Evolutionary conservation across 2,888 invertebrate species (phyloP), one percentile per base, ranked within the genome.

Genomic region (Rotaria magnacalcarata): DNA sequence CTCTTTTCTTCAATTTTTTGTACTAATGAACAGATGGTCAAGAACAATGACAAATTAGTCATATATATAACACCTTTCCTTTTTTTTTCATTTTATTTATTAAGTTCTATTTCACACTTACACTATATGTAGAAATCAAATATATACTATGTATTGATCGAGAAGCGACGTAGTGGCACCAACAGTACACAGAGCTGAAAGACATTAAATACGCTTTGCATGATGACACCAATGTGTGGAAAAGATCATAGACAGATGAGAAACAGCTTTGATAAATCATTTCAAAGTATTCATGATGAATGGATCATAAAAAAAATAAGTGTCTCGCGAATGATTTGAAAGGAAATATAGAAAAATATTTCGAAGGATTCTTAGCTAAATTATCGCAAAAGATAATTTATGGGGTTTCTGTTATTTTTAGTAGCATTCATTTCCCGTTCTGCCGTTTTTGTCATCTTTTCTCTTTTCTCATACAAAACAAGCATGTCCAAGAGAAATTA

Each of bases 141-240:
- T 56, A 56, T 24, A 24, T 24, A 8, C 24, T 27, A 27, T 60
- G n/a, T 27, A 24, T 27, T 27, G n/a, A 24, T n/a, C 4, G 10
- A 60, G 10, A 27, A 19, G 11, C 19, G n/a, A 11, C 11, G 11
- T 60, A 24, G 58, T 60, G 58, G 58, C 58, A 14, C 58, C 58
- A 60, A 60, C 58, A 60, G 58, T 60, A 24, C n/a, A 60, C 58
- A 60, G n/a, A 27, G n/a, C 58, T 27, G 58, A 60, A 60, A 60
- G 27, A 27, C 58, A 60, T 60, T 27, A 60, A 60, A 60, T 60
- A 5, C 27, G 11, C 27, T 10, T 60, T 60, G 11, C 27, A n/a
- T 60, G 58, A 60, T 60, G 58, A 60, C 58, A 60, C 58, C 58
- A 60, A 60, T 60, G 58, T 60, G 58, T 60, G 27, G 58, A 60